A percentile compares a stretch with the other conserved stretches of the same genome.
phyloP scores from a whole-genome alignment of 1,140 invertebrate genomes.

The Hypothenemus hampei region DNA sequence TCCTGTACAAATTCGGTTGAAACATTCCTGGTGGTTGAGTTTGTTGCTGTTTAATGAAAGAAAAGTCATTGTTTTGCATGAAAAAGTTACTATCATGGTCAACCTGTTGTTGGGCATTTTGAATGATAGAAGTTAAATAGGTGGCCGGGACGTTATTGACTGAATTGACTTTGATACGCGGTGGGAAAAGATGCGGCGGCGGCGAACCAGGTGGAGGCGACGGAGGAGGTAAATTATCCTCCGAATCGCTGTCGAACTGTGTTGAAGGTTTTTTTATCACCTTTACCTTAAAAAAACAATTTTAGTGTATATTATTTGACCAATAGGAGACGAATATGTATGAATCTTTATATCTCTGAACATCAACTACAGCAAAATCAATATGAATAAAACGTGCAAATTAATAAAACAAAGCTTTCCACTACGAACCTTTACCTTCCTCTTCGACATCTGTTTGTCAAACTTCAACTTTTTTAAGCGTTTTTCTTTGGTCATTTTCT shows the following conservation, averaged over 20 bases:
- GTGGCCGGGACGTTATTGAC: conserved; percentile 35
- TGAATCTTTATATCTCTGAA: neutral
- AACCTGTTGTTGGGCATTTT: conserved; percentile 12
- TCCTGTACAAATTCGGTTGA: conserved; percentile 7
- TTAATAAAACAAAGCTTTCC: conserved; percentile 8
- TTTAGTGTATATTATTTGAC: too few relatives aligned
- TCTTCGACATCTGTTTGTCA: conserved; percentile 57
- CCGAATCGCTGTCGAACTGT: conserved; percentile 44
- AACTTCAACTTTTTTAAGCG: conserved; percentile 49
- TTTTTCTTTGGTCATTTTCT: conserved; percentile 46
- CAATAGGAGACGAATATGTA: too few relatives aligned
- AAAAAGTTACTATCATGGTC: neutral
- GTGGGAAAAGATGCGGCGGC: conserved; percentile 53
- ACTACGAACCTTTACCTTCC: conserved; percentile 47
- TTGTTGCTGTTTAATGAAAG: conserved; percentile 2
- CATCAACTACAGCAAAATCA: neutral
- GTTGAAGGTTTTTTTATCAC: conserved; percentile 28
- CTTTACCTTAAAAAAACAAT: conserved; percentile 28
- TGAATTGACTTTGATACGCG: conserved; percentile 37
- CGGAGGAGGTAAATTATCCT: conserved; percentile 52
- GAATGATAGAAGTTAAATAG: conserved; percentile 20
- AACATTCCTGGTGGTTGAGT: conserved; percentile 3
- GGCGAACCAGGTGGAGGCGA: conserved; percentile 55
- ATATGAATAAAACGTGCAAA: conserved; percentile 3
- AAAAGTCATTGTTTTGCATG: neutral